Evolutionary conservation across 1,140 invertebrate genomes (phyloP), one percentile per base, ranked within the genome.

Genomic region (Piezodorus guildinii): DNA sequence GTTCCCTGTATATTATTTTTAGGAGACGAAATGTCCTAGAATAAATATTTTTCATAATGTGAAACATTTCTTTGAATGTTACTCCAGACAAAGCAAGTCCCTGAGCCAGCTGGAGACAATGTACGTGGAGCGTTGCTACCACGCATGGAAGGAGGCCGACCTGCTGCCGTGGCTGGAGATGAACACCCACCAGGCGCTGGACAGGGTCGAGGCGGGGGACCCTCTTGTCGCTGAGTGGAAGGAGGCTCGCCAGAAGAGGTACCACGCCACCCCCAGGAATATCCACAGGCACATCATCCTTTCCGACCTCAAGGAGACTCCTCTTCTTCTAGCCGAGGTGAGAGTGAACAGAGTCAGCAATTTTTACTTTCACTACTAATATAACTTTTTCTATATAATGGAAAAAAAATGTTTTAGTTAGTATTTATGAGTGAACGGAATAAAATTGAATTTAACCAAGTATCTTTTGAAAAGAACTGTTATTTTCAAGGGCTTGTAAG

Each of bases 201-300:
- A 83, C 68, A 75, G 80, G 63, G 80, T 90, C 14, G 82, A 89
- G 62, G 68, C 71, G 27, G 75, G 76, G 52, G 83, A 88, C 70
- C 74, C 77, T 8, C 70, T 81, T 17, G 75, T 85, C 0, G 78
- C 77, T 60, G 82, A 84, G 59, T 87, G 78, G 72, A 77, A 80
- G 71, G 72, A 75, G 45, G 86, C 86, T 73, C 74, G 87, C 52
- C 72, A 74, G 8, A 75, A 76, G 65, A 71, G 84, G 52, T 90
- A 86, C 73, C 78, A 80, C 68, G 82, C 81, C 10, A 78, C 86
- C 17, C 90, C 90, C 3, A 74, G 80, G 43, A 89, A 85, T 72
- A 84, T 93, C 67, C 77, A 85, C 23, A 76, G 90, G 30, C 89
- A 94, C 73, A 83, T 94, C 54, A 78, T 93, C 51, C 73, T 94